Conservation (phyloP, 2,113 vertebrate genomes). For the Dunckerocampus dactyliophorus region DNA sequence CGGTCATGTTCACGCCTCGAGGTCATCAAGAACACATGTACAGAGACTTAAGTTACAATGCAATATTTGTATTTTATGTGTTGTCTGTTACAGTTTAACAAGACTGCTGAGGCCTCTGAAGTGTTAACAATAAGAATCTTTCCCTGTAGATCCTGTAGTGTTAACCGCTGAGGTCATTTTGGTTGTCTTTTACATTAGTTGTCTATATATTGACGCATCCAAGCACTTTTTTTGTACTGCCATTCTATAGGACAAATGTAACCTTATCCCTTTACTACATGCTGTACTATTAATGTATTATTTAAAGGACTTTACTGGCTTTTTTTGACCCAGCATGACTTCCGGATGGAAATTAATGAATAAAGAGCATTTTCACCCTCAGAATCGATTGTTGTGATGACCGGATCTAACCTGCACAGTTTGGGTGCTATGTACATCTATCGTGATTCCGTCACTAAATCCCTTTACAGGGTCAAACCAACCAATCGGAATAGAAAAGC, state of each 20-base stretch:
- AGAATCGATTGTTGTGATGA: no score
- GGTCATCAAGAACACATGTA: neutral
- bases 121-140: neutral
- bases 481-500: no score
- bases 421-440: no score
- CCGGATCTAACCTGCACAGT: no score
- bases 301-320: constrained; percentile 41
- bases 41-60: constrained; percentile 32
- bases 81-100: neutral
- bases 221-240: constrained; percentile 64
- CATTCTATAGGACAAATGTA: constrained; percentile 39
- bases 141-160: constrained; percentile 8
- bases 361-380: constrained; percentile 10
- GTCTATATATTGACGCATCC: constrained; percentile 56
- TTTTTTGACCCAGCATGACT: constrained; percentile 62
- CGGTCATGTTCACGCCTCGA: neutral
- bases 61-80: constrained; percentile 34
- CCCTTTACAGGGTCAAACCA: no score
- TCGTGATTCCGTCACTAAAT: no score
- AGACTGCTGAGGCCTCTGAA: neutral
- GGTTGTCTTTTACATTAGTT: constrained; percentile 30
- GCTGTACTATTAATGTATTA: constrained; percentile 36
- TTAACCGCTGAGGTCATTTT: constrained; percentile 15
- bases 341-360: constrained; percentile 58
- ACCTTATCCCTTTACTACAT: constrained; percentile 41